Base-by-base conservation (phyloP, 1,140 invertebrate species). In the Drosophila gunungcola region DNA sequence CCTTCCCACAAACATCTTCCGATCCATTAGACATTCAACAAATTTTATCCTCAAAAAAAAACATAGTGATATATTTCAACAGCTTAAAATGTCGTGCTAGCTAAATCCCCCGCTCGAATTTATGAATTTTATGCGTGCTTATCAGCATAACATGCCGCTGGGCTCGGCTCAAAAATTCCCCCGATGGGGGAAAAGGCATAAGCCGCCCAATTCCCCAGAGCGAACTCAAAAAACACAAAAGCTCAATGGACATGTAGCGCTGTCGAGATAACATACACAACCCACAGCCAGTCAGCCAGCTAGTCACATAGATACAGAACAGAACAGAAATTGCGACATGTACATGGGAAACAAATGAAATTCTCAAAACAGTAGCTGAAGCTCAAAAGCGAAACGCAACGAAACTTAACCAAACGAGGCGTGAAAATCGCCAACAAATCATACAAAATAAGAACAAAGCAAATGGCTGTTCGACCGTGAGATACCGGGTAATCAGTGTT, bases 391-490 rank as follows among this genome's bases (percentile, higher is more conserved):
- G 65, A 65, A 67, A 67, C 42, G 58, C 80, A 70, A 57, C 65
- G 65, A 80, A 78, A 78, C 73, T 63, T 78, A 81, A 63, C 68
- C 68, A 85, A 85, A 89, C 80, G 84, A 89, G 72, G 80, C 83
- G 83, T 88, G 83, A 89, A 88, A 88, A 88, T 88, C 80, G 75
- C 84, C 86, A 83, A 73, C 84, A 88, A 89, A 88, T 88, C 84
- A 83, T 79, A 73, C 49, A 73, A 75, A 56, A 69, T 65, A 32
- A 7, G 1, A 60, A 34, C 29, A 11, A 34, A 3, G 29, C 16
- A 52, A 52, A 16, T 3, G 1, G 2, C 6, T 36, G 41, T 34
- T 32, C 42, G 63, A 49, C 43, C 4, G 1, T 12, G 6, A 32
- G 10, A n/a, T 65, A 65, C 43, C 27, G 21, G 1, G 54, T 16